These are phyloP conservation scores for Paralvinella palmiformis DNA, from an alignment of 1,140 invertebrate species.

Conservation along the genomic window DNA sequence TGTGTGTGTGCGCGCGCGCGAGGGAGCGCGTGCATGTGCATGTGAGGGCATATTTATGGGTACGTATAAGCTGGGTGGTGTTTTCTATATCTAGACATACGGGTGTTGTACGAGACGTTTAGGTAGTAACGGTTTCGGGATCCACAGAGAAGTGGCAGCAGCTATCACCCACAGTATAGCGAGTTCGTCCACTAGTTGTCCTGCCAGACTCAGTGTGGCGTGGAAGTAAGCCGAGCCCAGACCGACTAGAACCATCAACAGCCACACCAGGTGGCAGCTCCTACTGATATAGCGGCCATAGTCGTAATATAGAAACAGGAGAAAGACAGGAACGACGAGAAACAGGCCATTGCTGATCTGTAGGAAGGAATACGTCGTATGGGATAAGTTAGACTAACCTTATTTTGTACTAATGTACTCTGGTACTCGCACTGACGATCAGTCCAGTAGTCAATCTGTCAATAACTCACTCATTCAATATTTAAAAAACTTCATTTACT, in stretches of 20 bases:
- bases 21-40: too few relatives aligned
- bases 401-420: neutral
- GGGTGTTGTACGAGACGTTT: too few relatives aligned
- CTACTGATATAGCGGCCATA: constrained; percentile 68
- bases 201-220: constrained; percentile 71
- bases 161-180: constrained; percentile 75
- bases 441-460: neutral
- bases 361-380: constrained; percentile 35
- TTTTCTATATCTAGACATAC: too few relatives aligned
- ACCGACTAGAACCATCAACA: constrained; percentile 69
- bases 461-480: neutral
- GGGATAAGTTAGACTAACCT: neutral
- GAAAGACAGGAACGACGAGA: constrained; percentile 66
- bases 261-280: constrained; percentile 70
- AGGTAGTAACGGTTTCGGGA: too few relatives aligned
- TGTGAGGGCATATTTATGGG: too few relatives aligned
- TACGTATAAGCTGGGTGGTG: too few relatives aligned
- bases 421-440: neutral
- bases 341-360: constrained; percentile 75
- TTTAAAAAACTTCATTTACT: neutral
- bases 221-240: constrained; percentile 75
- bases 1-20: too few relatives aligned
- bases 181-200: constrained; percentile 71
- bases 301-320: constrained; percentile 68
- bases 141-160: constrained; percentile 67